phyloP scores from a whole-genome alignment of 1,140 invertebrate species.

The Zaprionus kolodkinae region DNA sequence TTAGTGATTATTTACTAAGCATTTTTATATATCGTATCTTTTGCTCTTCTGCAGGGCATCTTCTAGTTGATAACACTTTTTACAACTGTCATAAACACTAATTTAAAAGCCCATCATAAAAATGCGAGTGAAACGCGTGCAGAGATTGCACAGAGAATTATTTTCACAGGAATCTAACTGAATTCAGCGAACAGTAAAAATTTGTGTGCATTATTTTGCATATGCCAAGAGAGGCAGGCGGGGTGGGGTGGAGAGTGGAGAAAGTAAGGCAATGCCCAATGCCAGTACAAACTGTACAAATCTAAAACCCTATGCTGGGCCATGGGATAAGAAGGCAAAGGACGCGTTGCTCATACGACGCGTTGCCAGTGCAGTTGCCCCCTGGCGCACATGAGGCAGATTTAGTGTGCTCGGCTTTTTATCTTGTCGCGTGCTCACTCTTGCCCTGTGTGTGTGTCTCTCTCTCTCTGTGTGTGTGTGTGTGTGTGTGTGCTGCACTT shows the following conservation, averaged over 20 bases:
- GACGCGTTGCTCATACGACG: constrained; percentile 69
- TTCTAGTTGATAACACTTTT: background rate
- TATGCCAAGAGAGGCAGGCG: constrained; percentile 38
- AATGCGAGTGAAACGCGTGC: constrained; percentile 46
- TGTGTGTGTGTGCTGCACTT: constrained; percentile 40
- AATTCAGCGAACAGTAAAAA: constrained; percentile 66
- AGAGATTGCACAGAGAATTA: constrained; percentile 46
- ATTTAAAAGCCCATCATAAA: constrained; percentile 53
- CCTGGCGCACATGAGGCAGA: constrained; percentile 73
- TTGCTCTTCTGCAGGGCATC: background rate
- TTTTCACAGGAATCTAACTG: constrained; percentile 55
- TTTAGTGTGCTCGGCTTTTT: constrained; percentile 70
- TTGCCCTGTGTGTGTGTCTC: constrained; percentile 12
- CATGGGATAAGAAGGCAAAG: constrained; percentile 1
- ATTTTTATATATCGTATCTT: background rate
- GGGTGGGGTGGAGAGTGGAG: background rate
- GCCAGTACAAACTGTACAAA: constrained; percentile 29
- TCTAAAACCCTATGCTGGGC: constrained; percentile 38
- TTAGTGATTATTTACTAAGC: background rate
- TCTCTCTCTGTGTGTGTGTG: constrained; percentile 20
- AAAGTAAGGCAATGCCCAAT: constrained; percentile 16
- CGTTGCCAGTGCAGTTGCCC: constrained; percentile 51
- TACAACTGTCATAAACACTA: constrained; percentile 45
- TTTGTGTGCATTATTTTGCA: constrained; percentile 69
- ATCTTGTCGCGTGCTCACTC: constrained; percentile 67